phyloP scores from a whole-genome alignment of 2,888 invertebrate species.

The Eupithecia tripunctaria region DNA sequence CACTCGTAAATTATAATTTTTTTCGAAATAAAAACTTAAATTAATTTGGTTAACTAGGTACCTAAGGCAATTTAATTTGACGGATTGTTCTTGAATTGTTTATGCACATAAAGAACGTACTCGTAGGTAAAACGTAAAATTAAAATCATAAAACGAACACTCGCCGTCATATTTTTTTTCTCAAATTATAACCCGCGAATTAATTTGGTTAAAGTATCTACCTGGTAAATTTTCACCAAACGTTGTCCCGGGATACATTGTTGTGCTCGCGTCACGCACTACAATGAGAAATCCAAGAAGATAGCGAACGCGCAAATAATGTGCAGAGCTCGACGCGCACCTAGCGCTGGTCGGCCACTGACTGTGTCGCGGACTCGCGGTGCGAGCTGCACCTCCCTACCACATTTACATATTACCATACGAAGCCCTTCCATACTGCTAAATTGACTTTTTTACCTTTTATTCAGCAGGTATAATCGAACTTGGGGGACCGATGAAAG shows the following conservation, averaged over 20 bases:
- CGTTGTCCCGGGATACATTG: slow-evolving; percentile 79
- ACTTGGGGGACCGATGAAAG: slow-evolving; percentile 78
- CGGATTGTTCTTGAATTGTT: too few relatives aligned
- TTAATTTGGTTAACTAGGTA: too few relatives aligned
- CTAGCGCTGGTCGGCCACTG: slow-evolving; percentile 50
- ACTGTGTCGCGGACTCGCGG: slow-evolving; percentile 60
- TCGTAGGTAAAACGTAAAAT: too few relatives aligned
- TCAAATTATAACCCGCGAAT: not conserved
- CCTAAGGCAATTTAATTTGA: too few relatives aligned
- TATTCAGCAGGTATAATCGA: slow-evolving; percentile 81
- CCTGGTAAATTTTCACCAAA: slow-evolving; percentile 73
- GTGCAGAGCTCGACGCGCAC: slow-evolving; percentile 52
- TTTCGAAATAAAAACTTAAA: too few relatives aligned
- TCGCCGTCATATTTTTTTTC: not conserved
- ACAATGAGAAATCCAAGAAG: slow-evolving; percentile 50
- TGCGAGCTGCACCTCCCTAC: slow-evolving; percentile 74
- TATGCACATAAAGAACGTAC: too few relatives aligned
- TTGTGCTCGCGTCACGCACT: slow-evolving; percentile 53
- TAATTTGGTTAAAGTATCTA: slow-evolving; percentile 40
- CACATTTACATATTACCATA: slow-evolving; percentile 80
- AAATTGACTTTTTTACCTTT: slow-evolving; percentile 84
- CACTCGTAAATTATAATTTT: too few relatives aligned
- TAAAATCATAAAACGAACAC: not conserved
- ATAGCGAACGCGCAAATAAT: slow-evolving; percentile 47
- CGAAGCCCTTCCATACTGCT: slow-evolving; percentile 80